Conservation (phyloP, 2,888 invertebrate genomes). For the Phasia obesa region DNA sequence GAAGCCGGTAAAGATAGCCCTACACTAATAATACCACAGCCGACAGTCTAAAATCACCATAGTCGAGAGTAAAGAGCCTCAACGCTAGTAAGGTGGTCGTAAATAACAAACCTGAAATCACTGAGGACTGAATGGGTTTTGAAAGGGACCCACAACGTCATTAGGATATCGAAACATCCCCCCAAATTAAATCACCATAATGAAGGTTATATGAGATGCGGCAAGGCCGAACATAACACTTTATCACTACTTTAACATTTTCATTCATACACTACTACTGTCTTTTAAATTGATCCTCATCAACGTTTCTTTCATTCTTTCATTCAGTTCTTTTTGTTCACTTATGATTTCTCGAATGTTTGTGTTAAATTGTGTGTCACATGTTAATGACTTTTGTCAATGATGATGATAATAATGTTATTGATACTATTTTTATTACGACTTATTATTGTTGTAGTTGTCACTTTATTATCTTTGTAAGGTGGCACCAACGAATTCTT, state of each 20-base stretch:
- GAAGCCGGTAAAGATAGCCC: too few relatives aligned
- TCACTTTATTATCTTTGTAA: conserved; percentile 5
- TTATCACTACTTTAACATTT: neutral
- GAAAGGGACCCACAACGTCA: too few relatives aligned
- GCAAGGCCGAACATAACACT: too few relatives aligned
- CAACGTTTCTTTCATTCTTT: conserved; percentile 6
- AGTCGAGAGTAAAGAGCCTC: too few relatives aligned
- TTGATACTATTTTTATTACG: conserved; percentile 12
- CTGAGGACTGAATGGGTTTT: too few relatives aligned
- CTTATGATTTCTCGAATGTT: neutral
- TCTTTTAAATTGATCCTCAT: conserved; percentile 39
- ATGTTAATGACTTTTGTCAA: conserved; percentile 39
- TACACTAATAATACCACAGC: too few relatives aligned
- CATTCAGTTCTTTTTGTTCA: neutral
- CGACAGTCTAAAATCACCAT: too few relatives aligned
- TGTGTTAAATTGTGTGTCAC: conserved; percentile 58
- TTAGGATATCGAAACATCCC: too few relatives aligned
- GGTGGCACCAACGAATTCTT: neutral
- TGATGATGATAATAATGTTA: conserved; percentile 15
- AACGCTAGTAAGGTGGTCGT: too few relatives aligned
- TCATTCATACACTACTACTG: neutral
- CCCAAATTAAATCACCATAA: too few relatives aligned
- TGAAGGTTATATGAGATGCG: too few relatives aligned
- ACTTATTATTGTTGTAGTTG: conserved; percentile 42
- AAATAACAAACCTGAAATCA: too few relatives aligned